These are phyloP conservation scores for Epizoanthus stellaris DNA, from an alignment of 92 coral and sea anemone species.

Conservation along the genomic window DNA sequence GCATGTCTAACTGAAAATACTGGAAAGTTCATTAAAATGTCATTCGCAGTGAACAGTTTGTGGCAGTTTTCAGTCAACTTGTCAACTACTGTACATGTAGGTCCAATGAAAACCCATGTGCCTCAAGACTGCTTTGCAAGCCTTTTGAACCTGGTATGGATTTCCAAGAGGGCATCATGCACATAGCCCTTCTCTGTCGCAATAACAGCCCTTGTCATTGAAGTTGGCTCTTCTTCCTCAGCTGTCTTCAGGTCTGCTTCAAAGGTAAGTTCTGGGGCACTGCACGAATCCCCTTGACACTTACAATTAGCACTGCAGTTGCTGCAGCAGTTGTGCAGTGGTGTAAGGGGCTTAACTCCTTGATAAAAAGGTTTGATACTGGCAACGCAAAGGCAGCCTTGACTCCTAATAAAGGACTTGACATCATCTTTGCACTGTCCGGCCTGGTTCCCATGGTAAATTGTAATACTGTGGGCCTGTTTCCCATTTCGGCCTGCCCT, in stretches of 20 bases:
- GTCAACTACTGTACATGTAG: too few relatives aligned
- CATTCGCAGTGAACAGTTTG: slow-evolving; percentile 48
- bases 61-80: slow-evolving; percentile 29
- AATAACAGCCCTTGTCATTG: slow-evolving; percentile 26
- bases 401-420: slow-evolving; percentile 57
- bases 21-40: slow-evolving; percentile 59
- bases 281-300: slow-evolving; percentile 50
- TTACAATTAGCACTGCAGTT: slow-evolving; percentile 54
- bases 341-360: slow-evolving; percentile 38
- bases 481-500: slow-evolving; percentile 75
- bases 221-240: slow-evolving; percentile 19
- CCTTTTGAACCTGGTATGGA: slow-evolving; percentile 30
- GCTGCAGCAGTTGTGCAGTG: slow-evolving; percentile 59
- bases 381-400: slow-evolving; percentile 63
- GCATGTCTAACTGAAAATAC: slow-evolving; percentile 61
- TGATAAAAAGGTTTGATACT: slow-evolving; percentile 50
- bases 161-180: slow-evolving; percentile 50
- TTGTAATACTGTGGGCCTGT: slow-evolving; percentile 54
- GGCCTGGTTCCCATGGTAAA: slow-evolving; percentile 66
- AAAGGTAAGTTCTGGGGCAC: slow-evolving; percentile 27
- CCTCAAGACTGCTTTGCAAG: slow-evolving; percentile 53
- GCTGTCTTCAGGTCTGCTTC: slow-evolving; percentile 14
- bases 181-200: slow-evolving; percentile 38
- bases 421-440: slow-evolving; percentile 69
- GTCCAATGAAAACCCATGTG: slow-evolving; percentile 58